Evolutionary conservation across 2,888 invertebrate species (phyloP).

Genomic region (Acanthosepion pharaonis): DNA sequence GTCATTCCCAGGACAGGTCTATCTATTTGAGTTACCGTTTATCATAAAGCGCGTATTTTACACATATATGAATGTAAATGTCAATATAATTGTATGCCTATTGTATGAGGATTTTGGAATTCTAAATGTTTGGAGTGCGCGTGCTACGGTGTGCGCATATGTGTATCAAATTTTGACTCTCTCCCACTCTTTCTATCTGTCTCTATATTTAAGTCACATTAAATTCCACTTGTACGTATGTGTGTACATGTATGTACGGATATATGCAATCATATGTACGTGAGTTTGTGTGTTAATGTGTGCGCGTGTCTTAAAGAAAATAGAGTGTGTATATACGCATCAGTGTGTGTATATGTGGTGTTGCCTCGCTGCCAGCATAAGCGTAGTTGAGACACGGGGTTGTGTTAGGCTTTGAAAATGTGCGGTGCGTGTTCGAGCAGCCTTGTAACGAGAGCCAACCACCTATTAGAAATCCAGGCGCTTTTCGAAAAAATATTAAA

Average conservation of each 20-base stretch:
- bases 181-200: background rate
- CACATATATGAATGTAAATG: no score
- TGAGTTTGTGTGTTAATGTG: background rate
- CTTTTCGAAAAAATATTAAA: constrained; percentile 21
- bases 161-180: no score
- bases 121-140: no score
- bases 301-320: background rate
- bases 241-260: background rate
- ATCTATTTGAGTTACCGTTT: no score
- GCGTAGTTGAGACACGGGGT: background rate
- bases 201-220: background rate
- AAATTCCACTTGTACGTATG: background rate
- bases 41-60: no score
- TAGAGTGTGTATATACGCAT: background rate
- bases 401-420: background rate
- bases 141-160: no score
- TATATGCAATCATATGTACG: background rate
- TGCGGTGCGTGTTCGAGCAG: background rate
- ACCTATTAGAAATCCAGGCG: background rate
- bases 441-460: background rate
- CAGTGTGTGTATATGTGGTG: background rate
- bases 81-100: no score
- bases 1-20: no score
- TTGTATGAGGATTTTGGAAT: no score
- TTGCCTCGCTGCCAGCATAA: background rate